These are phyloP conservation scores for Pyrochroa serraticornis DNA, from an alignment of 2,888 invertebrate genomes.

Conservation along the genomic window DNA sequence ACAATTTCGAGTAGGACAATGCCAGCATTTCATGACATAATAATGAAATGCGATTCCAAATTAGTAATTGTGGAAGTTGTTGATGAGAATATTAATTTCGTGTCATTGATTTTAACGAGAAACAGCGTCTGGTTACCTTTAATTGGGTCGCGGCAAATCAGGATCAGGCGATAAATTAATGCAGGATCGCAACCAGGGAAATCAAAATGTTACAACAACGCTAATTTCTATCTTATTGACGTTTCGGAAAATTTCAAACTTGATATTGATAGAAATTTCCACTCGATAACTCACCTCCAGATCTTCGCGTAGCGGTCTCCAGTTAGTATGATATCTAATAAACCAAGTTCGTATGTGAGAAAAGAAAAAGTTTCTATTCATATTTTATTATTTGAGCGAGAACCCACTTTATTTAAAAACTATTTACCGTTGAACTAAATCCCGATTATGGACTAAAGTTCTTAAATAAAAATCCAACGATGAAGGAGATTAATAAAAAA, in stretches of 20 bases:
- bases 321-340: neutral
- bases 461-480: neutral
- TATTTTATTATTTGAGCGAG: neutral
- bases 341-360: slow-evolving; percentile 1
- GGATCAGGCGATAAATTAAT: no score
- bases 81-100: slow-evolving; percentile 8
- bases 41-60: slow-evolving; percentile 11
- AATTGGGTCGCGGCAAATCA: no score
- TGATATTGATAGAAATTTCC: neutral
- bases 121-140: no score
- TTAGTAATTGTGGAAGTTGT: slow-evolving; percentile 10
- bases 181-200: no score
- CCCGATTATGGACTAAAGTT: neutral
- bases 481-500: neutral
- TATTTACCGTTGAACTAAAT: neutral
- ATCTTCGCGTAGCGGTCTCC: neutral
- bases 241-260: neutral
- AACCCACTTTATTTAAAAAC: neutral
- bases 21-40: neutral
- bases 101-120: no score
- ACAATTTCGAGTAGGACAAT: no score
- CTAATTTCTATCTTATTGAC: no score
- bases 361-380: neutral
- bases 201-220: no score
- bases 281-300: neutral